These are phyloP conservation scores for Tonatia bakeri DNA, from an alignment of 2,113 vertebrate genomes.

Conservation along the genomic window DNA sequence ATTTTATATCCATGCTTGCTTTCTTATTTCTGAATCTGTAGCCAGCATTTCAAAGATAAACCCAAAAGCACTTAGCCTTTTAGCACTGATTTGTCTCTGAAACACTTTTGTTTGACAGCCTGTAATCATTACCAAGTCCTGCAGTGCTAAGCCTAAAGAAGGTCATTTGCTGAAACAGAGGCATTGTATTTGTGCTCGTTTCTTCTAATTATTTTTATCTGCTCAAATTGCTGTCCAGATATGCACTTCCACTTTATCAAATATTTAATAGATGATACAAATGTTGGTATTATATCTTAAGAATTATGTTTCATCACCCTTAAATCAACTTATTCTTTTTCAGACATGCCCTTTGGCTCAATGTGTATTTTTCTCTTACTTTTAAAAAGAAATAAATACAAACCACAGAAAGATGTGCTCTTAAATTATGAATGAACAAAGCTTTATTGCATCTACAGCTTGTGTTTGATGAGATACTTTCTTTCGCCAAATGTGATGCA, in stretches of 20 bases:
- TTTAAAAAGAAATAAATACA: not conserved
- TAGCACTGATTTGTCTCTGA: conserved; percentile 35
- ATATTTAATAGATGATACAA: not conserved
- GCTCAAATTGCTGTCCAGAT: conserved; percentile 44
- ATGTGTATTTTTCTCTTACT: not conserved
- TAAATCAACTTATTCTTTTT: not conserved
- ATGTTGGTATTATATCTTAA: not conserved
- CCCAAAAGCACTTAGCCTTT: not conserved
- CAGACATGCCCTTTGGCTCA: not conserved
- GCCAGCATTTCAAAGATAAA: conserved; percentile 36
- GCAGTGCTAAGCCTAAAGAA: conserved; percentile 3
- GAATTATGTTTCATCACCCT: not conserved
- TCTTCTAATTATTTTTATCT: conserved; percentile 38
- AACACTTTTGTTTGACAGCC: conserved; percentile 54
- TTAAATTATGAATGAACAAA: not conserved
- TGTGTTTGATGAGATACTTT: not conserved
- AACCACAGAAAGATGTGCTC: not conserved
- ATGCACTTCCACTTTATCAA: conserved; percentile 24
- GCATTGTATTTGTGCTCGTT: not conserved
- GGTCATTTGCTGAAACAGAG: conserved; percentile 50
- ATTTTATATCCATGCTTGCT: not conserved
- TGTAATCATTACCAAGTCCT: conserved; percentile 25
- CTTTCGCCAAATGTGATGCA: not conserved
- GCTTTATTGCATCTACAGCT: not conserved
- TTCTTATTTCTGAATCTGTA: not conserved